A percentile compares a stretch with the other conserved stretches of the same genome.
Conservation (phyloP, 2,113 vertebrate species). For the Forbesichthys agassizii region DNA sequence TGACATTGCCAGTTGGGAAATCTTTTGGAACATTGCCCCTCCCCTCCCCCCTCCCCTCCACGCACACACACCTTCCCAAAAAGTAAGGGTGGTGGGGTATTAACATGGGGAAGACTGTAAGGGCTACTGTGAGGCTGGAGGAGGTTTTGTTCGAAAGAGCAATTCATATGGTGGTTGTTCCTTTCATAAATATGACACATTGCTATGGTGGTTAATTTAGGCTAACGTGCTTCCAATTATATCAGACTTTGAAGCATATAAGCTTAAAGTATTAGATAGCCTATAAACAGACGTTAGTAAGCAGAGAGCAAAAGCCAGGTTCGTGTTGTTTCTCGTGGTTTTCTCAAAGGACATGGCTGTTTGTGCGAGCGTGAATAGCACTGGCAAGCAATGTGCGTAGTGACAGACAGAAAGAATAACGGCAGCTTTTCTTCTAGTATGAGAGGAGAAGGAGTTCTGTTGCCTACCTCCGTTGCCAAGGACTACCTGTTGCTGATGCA, state of each 20-base stretch:
- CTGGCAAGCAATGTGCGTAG: constrained; percentile 51
- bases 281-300: constrained; percentile 23
- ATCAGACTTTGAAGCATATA: constrained; percentile 38
- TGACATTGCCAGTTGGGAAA: too few species aligned
- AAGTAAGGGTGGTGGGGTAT: too few species aligned
- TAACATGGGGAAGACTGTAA: too few species aligned
- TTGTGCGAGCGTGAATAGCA: constrained; percentile 55
- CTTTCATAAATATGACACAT: constrained; percentile 35
- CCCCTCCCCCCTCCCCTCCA: too few species aligned
- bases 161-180: constrained; percentile 21
- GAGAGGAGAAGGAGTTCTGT: too few species aligned
- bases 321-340: constrained; percentile 51
- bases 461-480: constrained; percentile 43
- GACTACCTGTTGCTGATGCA: constrained; percentile 63
- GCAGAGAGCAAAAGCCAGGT: constrained; percentile 33
- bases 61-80: too few species aligned
- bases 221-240: constrained; percentile 34
- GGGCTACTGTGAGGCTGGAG: too few species aligned
- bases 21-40: too few species aligned
- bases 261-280: constrained; percentile 39
- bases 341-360: constrained; percentile 59
- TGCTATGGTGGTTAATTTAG: background rate
- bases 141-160: too few species aligned
- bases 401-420: constrained; percentile 5
- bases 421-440: background rate